phyloP scores from a whole-genome alignment of 1,140 invertebrate genomes.

The Zaprionus lachaisei region DNA sequence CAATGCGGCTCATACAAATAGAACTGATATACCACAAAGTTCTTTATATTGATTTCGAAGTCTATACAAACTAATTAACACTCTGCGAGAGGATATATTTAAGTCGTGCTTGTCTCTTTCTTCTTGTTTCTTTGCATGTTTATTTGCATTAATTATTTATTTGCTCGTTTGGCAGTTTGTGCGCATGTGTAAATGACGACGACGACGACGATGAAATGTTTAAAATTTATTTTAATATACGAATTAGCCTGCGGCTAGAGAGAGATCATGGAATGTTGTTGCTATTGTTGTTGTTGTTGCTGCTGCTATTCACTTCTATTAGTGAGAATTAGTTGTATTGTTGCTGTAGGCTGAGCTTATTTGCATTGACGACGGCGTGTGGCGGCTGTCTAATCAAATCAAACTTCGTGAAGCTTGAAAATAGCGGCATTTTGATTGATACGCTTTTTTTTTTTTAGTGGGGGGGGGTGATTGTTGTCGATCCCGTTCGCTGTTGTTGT shows the following conservation, averaged over 20 bases:
- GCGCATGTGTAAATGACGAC: conserved; percentile 76
- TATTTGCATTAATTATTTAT: conserved; percentile 83
- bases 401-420: conserved; percentile 65
- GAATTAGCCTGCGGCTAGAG: conserved; percentile 54
- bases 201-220: conserved; percentile 62
- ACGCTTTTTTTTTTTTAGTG: conserved; percentile 37
- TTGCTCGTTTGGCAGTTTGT: conserved; percentile 78
- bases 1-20: background rate
- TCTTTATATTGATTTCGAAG: background rate
- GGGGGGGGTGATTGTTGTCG: background rate
- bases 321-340: conserved; percentile 58
- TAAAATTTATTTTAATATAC: conserved; percentile 79
- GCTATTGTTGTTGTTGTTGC: conserved; percentile 38
- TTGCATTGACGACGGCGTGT: conserved; percentile 62
- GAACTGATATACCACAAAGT: background rate
- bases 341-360: conserved; percentile 44
- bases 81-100: background rate
- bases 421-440: conserved; percentile 72
- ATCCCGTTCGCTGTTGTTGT: conserved; percentile 13
- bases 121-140: conserved; percentile 58
- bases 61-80: background rate
- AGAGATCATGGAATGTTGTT: conserved; percentile 26
- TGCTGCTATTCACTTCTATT: conserved; percentile 60
- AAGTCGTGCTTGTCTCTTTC: conserved; percentile 7
- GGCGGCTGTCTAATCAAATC: conserved; percentile 70